Base-by-base conservation (phyloP, 1,140 invertebrate genomes). In the Cydia pomonella region DNA sequence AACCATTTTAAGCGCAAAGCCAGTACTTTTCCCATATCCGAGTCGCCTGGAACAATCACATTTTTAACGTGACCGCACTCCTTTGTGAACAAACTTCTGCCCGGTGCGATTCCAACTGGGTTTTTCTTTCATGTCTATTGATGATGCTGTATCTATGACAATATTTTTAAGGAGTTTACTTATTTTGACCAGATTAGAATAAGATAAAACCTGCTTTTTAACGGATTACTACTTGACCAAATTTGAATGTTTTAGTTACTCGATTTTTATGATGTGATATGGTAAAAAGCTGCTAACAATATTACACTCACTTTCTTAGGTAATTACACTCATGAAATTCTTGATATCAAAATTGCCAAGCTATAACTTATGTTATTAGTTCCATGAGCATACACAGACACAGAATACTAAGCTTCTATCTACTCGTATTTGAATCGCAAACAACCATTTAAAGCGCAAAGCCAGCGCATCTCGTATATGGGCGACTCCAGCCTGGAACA, bases 61-160 rank as follows among this genome's bases (percentile, higher is more conserved):
- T 66, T 66, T 66, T 66, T 66, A 29, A 25, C 62, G 27, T 66
- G 25, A 16, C 63, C 63, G 13, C 63, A 66, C 29, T 25, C 63
- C 27, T 66, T 66, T 69, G 29, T 69, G 64, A n/a, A 38, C 64
- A 18, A 69, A 69, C 27, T 69, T 69, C 27, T 41, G 23, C 33
- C 6, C 18, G 27, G 41, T 69, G 41, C 64, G 64, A 69, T 69
- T 41, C 27, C 0, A 38, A 69, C 64, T 18, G 25, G 23, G 64
- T 69, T 69, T 69, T 33, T 33, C 33, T 69, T 69, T 69, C 18
- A 18, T 21, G n/a, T 69, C n/a, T 38, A 33, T 69, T 38, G 29
- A n/a, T n/a, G n/a, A 23, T 59, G 16, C n/a, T 53, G n/a, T 47
- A 16, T 47, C 3, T 53, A 12, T 1, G 5, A 23, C 18, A 2